These are phyloP conservation scores for Noctilio leporinus DNA, from an alignment of 2,113 vertebrate species.

Conservation along the genomic window DNA sequence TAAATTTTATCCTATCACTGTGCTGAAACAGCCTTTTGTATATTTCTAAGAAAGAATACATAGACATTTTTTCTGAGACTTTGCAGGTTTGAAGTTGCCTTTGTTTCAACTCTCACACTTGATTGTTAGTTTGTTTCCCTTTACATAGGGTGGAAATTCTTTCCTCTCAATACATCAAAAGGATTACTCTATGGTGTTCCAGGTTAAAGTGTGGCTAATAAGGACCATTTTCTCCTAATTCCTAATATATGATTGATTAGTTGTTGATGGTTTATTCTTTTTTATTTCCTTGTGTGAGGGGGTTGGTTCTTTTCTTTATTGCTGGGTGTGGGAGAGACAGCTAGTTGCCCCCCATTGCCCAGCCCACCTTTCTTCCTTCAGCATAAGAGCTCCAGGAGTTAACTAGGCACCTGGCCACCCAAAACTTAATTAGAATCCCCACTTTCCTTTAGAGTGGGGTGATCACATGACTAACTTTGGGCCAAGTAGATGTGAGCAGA, in stretches of 20 bases:
- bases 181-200: neutral
- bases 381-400: neutral
- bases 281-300: neutral
- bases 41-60: neutral
- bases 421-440: neutral
- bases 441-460: neutral
- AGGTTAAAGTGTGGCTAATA: neutral
- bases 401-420: neutral
- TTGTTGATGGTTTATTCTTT: neutral
- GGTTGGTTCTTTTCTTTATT: neutral
- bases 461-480: neutral
- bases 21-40: neutral
- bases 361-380: neutral
- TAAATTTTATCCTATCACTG: neutral
- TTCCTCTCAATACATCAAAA: neutral
- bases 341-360: neutral
- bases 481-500: neutral
- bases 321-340: neutral
- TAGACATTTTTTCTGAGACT: neutral
- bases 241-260: neutral
- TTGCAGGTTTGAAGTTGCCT: neutral
- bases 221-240: neutral
- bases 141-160: neutral
- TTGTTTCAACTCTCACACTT: neutral
- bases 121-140: neutral